Percentiles rank a stretch among this genome's conserved stretches.
Evolutionary conservation across 2,888 invertebrate species (phyloP).

Genomic region (Agapostemon virescens): DNA sequence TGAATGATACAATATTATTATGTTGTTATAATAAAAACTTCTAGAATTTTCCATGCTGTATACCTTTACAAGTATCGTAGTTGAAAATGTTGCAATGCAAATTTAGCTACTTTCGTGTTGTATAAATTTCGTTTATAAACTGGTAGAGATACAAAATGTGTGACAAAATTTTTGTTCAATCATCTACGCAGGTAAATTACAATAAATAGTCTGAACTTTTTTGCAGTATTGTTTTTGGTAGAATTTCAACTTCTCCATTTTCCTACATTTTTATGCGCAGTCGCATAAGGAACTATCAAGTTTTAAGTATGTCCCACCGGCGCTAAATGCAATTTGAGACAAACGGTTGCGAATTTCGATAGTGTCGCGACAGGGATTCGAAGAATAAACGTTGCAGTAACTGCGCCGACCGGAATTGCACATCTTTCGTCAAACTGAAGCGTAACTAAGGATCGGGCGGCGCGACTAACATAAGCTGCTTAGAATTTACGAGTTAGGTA

Average conservation of each 20-base stretch:
- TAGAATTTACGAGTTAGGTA: constrained; percentile 64
- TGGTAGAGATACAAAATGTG: too few species aligned
- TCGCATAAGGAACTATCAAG: neutral
- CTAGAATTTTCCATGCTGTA: too few species aligned
- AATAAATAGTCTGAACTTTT: neutral
- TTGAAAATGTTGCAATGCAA: too few species aligned
- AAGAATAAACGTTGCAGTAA: constrained; percentile 29
- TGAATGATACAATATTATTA: too few species aligned
- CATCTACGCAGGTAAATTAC: neutral
- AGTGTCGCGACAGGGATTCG: neutral
- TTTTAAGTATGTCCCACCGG: neutral
- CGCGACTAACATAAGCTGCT: constrained; percentile 59
- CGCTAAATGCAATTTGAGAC: neutral
- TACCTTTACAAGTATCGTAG: too few species aligned
- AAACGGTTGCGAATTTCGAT: neutral
- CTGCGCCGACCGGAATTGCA: constrained; percentile 20
- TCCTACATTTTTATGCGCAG: neutral
- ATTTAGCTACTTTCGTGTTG: too few species aligned
- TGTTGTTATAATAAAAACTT: too few species aligned
- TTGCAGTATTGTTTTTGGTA: neutral
- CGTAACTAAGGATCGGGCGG: constrained; percentile 48
- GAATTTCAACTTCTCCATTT: neutral
- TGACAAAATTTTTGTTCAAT: too few species aligned
- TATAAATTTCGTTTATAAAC: too few species aligned
- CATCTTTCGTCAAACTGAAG: constrained; percentile 31